Evolutionary conservation across 2,113 vertebrate genomes (phyloP), one percentile per base, ranked within the genome.

Genomic region (Microtus pennsylvanicus): DNA sequence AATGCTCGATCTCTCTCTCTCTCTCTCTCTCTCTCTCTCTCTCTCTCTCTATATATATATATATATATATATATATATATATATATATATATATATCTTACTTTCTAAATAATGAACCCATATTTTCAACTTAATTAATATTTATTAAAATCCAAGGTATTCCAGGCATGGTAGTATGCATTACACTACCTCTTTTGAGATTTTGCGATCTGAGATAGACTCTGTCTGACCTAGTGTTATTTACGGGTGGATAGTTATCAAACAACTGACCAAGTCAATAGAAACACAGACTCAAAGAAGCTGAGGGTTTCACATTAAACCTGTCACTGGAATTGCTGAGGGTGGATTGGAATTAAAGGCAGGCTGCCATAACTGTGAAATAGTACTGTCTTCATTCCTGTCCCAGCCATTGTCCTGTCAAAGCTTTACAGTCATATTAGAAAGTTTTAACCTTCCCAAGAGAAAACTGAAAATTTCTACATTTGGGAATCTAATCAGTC

Each of bases 291-390:
- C 58, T 92, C 75, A 81, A 91, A 70, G 87, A 63, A 94, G 82
- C n/a, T 86, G 63, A 86, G 11, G 17, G 10, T 52, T 97, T 95
- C 74, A 50, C 33, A 70, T 77, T 72, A 95, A 87, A 88, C 58
- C 81, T 94, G 55, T 77, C 70, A 85, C 3, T 58, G 61, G 74
- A 88, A 96, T 6, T 14, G 26, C 38, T 42, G 38, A 42, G 38
- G 38, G 38, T 42, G 38, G 38, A 42, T 42, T 42, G 38, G 38
- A 42, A 42, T 42, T 42, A 42, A 42, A 42, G 38, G 38, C 38
- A 42, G 38, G 38, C 38, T 42, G 38, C 38, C 38, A 42, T 42
- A 42, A 42, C 38, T 42, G 38, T 42, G 38, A 42, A 42, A 42
- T 55, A 16, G 52, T 7, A 13, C 16, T n/a, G 30, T 24, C 12